Evolutionary conservation across 2,113 vertebrate species (phyloP).

Genomic region (Thermophis baileyi): DNA sequence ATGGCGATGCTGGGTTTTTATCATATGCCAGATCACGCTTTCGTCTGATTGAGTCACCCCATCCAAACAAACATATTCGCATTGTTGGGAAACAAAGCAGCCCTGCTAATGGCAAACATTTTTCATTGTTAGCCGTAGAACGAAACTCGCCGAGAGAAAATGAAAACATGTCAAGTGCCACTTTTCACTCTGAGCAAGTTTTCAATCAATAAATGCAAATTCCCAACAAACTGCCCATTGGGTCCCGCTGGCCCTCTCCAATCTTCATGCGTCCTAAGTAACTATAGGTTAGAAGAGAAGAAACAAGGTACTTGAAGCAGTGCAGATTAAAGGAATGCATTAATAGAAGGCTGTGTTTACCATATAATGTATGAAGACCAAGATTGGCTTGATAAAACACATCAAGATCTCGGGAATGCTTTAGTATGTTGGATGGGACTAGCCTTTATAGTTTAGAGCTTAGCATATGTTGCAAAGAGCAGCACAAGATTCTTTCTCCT

Average conservation of each 20-base stretch:
- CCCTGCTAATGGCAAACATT: not conserved
- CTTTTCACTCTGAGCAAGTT: not conserved
- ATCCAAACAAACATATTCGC: slow-evolving; percentile 2
- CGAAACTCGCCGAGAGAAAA: not conserved
- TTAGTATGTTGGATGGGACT: not conserved
- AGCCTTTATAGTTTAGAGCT: not conserved
- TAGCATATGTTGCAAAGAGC: not conserved
- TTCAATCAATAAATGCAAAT: slow-evolving; percentile 26
- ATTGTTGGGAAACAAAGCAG: not conserved
- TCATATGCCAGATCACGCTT: not conserved
- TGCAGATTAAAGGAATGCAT: not conserved
- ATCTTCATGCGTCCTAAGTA: not conserved
- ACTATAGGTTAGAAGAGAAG: not conserved
- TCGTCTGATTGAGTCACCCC: slow-evolving; percentile 8
- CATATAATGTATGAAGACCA: not conserved
- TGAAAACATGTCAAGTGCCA: slow-evolving; percentile 6
- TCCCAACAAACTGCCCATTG: not conserved
- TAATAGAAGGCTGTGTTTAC: not conserved
- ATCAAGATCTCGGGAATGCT: not conserved
- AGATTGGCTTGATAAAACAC: not conserved
- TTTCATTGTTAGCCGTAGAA: not conserved
- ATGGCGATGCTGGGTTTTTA: not conserved
- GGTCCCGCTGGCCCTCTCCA: not conserved
- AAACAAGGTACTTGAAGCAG: not conserved
- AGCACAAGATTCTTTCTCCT: not conserved